Percentiles rank a stretch among this genome's conserved stretches.
Evolutionary conservation across 1,140 invertebrate species (phyloP).

Genomic region (Globodera rostochiensis): DNA sequence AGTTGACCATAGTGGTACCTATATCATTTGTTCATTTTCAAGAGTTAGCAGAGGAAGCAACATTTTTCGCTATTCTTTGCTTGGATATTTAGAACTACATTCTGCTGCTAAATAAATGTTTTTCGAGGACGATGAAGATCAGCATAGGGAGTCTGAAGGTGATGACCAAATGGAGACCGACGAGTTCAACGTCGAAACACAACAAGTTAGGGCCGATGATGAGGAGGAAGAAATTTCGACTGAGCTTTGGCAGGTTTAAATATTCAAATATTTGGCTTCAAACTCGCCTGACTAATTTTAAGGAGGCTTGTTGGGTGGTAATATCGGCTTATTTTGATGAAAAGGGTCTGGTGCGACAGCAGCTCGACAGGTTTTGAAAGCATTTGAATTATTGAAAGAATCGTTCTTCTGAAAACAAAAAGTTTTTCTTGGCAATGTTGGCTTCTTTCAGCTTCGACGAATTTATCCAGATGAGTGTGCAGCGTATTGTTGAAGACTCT

Average conservation of each 20-base stretch:
- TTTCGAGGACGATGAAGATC: conserved; percentile 34
- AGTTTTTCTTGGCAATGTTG: neutral
- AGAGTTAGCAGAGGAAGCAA: too few species aligned
- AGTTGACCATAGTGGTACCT: too few species aligned
- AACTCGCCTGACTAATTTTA: conserved; percentile 72
- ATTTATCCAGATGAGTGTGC: conserved; percentile 99
- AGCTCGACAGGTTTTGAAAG: conserved; percentile 74
- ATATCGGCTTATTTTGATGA: conserved; percentile 99
- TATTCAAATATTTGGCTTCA: neutral
- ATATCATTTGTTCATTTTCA: too few species aligned
- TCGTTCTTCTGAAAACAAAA: neutral
- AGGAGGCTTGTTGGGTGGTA: conserved; percentile 99
- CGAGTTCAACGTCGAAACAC: conserved; percentile 37
- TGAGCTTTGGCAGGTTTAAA: conserved; percentile 58
- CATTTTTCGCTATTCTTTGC: too few species aligned
- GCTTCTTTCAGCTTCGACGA: conserved; percentile 85
- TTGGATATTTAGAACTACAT: too few species aligned
- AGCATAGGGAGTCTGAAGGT: conserved; percentile 33
- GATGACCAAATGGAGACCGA: conserved; percentile 41
- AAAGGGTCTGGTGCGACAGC: conserved; percentile 95
- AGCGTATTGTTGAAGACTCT: conserved; percentile 96
- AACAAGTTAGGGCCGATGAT: conserved; percentile 36
- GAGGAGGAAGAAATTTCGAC: conserved; percentile 56
- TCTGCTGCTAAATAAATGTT: neutral
- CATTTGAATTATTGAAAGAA: neutral